Conservation (phyloP, 2,888 invertebrate species). For the Andrena bucephala region DNA sequence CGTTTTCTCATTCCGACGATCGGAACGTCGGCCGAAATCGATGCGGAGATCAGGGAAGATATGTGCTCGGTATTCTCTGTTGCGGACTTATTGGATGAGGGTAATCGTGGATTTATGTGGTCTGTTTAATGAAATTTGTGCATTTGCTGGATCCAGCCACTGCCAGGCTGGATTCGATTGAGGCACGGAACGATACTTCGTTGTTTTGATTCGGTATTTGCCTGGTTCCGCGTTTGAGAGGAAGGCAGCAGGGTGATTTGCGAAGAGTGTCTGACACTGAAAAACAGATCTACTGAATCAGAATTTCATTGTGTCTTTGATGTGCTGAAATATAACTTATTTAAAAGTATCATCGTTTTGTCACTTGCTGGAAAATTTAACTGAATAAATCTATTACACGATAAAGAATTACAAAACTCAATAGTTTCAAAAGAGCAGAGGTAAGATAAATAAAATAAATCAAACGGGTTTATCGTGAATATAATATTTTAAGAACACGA, state of each 20-base stretch:
- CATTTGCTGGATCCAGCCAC: conserved; percentile 23
- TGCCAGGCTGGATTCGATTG: neutral
- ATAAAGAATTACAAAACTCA: too few relatives aligned
- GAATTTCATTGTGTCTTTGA: neutral
- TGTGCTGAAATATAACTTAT: neutral
- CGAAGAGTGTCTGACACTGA: neutral
- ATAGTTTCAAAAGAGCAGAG: too few relatives aligned
- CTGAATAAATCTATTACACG: too few relatives aligned
- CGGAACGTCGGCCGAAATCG: conserved; percentile 41
- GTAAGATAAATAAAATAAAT: too few relatives aligned
- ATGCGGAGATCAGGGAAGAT: conserved; percentile 47
- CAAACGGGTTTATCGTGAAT: too few relatives aligned
- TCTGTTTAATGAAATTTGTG: conserved; percentile 51
- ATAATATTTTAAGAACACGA: too few relatives aligned
- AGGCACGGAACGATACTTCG: conserved; percentile 3
- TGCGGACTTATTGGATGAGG: conserved; percentile 44
- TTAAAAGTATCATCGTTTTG: neutral
- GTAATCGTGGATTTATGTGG: conserved; percentile 54
- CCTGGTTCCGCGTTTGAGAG: neutral
- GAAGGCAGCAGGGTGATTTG: neutral
- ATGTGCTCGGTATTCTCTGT: conserved; percentile 41
- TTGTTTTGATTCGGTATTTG: neutral
- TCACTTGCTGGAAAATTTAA: too few relatives aligned
- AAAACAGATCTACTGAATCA: neutral
- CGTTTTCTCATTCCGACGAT: conserved; percentile 20